Conservation (phyloP, 2,113 vertebrate species). For the Gyps fulvus region DNA sequence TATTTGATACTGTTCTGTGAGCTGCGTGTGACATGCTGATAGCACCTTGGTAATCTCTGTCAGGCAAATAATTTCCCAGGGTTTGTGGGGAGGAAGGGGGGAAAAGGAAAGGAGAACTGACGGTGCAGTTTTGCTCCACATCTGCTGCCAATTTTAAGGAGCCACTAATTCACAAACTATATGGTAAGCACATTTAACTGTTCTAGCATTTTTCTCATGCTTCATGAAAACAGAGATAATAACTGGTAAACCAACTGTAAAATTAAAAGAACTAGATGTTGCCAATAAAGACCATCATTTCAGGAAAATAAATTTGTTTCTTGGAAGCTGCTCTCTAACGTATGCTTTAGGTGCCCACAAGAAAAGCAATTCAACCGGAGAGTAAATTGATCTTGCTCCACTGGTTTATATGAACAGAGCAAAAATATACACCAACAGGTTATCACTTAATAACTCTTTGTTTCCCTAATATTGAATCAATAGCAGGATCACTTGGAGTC, state of each 20-base stretch:
- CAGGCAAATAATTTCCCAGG: slow-evolving; percentile 13
- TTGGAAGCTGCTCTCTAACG: slow-evolving; percentile 72
- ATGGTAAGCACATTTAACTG: slow-evolving; percentile 76
- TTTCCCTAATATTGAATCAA: slow-evolving; percentile 76
- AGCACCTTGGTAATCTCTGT: background rate
- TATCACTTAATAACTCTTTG: slow-evolving; percentile 78
- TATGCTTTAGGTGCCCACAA: slow-evolving; percentile 77
- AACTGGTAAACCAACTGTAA: slow-evolving; percentile 85
- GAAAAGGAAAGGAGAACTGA: slow-evolving; percentile 19
- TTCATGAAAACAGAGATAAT: slow-evolving; percentile 82
- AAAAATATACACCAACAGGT: slow-evolving; percentile 75
- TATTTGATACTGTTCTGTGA: background rate
- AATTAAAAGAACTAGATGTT: slow-evolving; percentile 85
- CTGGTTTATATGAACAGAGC: slow-evolving; percentile 78
- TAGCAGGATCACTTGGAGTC: slow-evolving; percentile 69
- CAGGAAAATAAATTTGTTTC: slow-evolving; percentile 83
- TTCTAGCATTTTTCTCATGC: slow-evolving; percentile 77
- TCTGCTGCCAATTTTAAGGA: slow-evolving; percentile 69
- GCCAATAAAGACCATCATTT: slow-evolving; percentile 82
- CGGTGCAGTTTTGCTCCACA: slow-evolving; percentile 38
- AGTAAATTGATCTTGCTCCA: slow-evolving; percentile 81
- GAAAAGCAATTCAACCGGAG: slow-evolving; percentile 76
- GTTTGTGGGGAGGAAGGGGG: background rate
- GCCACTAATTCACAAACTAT: slow-evolving; percentile 74
- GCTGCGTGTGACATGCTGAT: background rate